Conservation (phyloP, 1,140 invertebrate species). For the Colletes latitarsis region DNA sequence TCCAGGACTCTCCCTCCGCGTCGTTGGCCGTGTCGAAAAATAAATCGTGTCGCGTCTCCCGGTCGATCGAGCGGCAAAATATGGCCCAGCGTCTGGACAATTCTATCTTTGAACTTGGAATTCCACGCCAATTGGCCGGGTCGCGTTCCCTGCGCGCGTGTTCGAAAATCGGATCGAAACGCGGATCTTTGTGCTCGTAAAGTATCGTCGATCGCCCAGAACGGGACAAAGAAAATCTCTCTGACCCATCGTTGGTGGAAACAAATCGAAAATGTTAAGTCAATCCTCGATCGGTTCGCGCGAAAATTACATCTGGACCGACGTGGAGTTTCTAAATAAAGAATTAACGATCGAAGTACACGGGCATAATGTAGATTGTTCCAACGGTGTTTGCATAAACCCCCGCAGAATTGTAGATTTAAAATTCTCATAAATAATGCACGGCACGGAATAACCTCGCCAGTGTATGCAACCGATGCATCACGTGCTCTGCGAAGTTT, state of each 20-base stretch:
- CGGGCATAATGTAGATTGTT: background rate
- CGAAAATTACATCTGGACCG: too few relatives aligned
- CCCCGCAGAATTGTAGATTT: background rate
- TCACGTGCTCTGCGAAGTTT: background rate
- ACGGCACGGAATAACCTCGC: background rate
- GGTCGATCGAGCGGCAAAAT: slow-evolving; percentile 45
- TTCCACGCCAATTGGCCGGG: background rate
- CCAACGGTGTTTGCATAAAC: background rate
- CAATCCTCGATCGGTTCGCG: too few relatives aligned
- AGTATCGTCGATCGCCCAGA: too few relatives aligned
- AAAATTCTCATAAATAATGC: slow-evolving; percentile 21
- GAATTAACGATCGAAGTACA: background rate
- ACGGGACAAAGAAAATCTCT: too few relatives aligned
- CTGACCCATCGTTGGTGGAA: too few relatives aligned
- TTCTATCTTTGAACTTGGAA: slow-evolving; percentile 44
- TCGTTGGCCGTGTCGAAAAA: slow-evolving; percentile 28
- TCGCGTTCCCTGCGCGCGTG: background rate
- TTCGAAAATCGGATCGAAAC: background rate
- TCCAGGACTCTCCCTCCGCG: background rate
- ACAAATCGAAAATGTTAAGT: too few relatives aligned
- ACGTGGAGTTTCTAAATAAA: background rate
- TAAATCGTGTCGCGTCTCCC: slow-evolving; percentile 33
- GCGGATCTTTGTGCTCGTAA: too few relatives aligned
- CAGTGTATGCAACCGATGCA: background rate
- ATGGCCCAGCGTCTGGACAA: slow-evolving; percentile 52